Conservation (phyloP, 2,888 invertebrate species). For the Microplitis deprimator region DNA sequence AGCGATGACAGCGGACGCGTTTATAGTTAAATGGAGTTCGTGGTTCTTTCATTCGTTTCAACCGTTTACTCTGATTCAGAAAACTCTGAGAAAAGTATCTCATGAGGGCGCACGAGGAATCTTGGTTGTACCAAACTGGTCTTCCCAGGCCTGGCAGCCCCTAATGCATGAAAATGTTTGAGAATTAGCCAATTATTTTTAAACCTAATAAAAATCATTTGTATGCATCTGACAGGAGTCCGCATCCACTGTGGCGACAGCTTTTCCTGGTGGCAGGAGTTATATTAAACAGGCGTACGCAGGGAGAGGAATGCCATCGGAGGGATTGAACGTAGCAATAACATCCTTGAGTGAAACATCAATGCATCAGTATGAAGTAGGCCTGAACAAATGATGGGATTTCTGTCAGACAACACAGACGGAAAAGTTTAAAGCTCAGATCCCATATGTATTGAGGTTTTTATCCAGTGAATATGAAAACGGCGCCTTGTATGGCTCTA, state of each 20-base stretch:
- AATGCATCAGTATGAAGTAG: too few species aligned
- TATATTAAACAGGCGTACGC: constrained; percentile 32
- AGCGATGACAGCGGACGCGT: too few species aligned
- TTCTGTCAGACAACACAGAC: too few species aligned
- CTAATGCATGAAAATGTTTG: constrained; percentile 22
- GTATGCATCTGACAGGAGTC: constrained; percentile 24
- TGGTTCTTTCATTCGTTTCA: constrained; percentile 39
- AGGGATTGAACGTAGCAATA: constrained; percentile 5
- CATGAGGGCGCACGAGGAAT: constrained; percentile 29
- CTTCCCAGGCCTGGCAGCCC: constrained; percentile 36
- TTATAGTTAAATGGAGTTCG: background rate
- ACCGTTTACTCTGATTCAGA: constrained; percentile 35
- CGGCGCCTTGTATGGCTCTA: constrained; percentile 33
- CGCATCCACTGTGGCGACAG: constrained; percentile 27
- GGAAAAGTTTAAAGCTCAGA: background rate
- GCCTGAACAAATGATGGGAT: too few species aligned
- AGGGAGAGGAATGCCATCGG: constrained; percentile 4
- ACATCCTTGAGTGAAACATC: too few species aligned
- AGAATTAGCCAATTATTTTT: constrained; percentile 23
- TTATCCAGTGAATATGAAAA: constrained; percentile 39
- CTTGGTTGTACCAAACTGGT: constrained; percentile 37
- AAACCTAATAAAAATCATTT: constrained; percentile 22
- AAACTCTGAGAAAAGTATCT: constrained; percentile 29
- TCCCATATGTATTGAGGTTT: constrained; percentile 35
- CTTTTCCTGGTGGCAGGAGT: constrained; percentile 32